Evolutionary conservation across 2,797 vertebrate genomes (phyloP).

Genomic region (Pseudotriccus pelzelni): DNA sequence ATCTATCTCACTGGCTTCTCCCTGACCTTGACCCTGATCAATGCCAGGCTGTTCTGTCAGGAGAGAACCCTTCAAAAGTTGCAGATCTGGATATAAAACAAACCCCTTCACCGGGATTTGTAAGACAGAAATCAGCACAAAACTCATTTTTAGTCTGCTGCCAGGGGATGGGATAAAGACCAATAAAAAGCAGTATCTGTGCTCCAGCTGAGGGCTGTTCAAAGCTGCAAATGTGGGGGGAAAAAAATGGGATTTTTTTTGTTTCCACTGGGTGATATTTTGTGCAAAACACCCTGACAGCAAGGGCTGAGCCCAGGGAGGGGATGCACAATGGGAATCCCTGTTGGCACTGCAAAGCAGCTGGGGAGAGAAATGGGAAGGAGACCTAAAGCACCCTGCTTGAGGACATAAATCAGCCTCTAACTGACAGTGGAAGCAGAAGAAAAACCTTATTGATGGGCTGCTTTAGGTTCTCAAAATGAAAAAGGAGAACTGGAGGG

Average conservation of each 20-base stretch:
- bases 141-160: neutral
- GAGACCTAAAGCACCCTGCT: neutral
- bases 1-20: neutral
- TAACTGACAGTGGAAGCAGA: neutral
- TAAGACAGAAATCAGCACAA: neutral
- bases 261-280: neutral
- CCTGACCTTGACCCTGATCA: neutral
- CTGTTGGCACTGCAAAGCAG: neutral
- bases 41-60: neutral
- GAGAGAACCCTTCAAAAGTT: neutral
- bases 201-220: neutral
- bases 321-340: neutral
- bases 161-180: neutral
- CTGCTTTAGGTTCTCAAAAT: neutral
- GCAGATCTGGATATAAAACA: neutral
- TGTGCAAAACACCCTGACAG: neutral
- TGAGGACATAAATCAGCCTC: constrained; percentile 1
- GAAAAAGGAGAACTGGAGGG: neutral
- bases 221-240: neutral
- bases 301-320: neutral
- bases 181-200: neutral
- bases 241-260: neutral
- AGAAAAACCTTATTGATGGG: neutral
- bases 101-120: neutral
- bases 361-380: neutral